Base-by-base conservation (phyloP, 2,888 invertebrate genomes). In the Actias luna region DNA sequence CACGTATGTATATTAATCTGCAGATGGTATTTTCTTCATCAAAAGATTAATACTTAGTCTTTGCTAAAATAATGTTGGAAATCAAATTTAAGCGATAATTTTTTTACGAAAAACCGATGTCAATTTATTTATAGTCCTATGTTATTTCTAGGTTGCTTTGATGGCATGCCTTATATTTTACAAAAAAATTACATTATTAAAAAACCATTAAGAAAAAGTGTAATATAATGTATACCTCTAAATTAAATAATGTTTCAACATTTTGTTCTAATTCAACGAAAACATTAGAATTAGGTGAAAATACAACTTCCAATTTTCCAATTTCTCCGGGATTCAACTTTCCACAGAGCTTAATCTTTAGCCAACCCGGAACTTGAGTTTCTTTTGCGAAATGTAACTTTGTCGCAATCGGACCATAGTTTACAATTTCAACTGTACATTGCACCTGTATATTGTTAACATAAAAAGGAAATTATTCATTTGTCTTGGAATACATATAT, bases 371-470 rank as follows among this genome's bases (percentile, higher is more conserved):
- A 31, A 88, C 67, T 18, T 69, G 62, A 12, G 81, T 82, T 14
- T 80, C 78, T 75, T 87, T 91, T 29, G 87, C 80, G 64, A 94
- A 77, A 75, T 85, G 87, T 8, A 94, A 66, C 58, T 89, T 88
- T 0, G 87, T 87, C 29, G 77, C 73, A 59, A 88, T 87, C 1
- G 94, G 94, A 0, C 94, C 94, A 69, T 94, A 94, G 77, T 95
- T 95, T 50, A 89, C 81, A 42, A 94, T 75, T 59, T 88, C 86
- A 3, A 92, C 79, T 16, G 85, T 84, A 65, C 91, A 90, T 68
- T 91, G 87, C 7, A 89, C 88, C 78, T 90, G 76, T 61, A 62
- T 58, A 10, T 57, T 31, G 14, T 10, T 22, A 39, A 57, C 25
- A 55, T 50, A 14, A 59, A 42, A 5, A 42, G 27, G 22, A 33